Base-by-base conservation (phyloP, 2,888 invertebrate genomes). In the Ellobium chinense region DNA sequence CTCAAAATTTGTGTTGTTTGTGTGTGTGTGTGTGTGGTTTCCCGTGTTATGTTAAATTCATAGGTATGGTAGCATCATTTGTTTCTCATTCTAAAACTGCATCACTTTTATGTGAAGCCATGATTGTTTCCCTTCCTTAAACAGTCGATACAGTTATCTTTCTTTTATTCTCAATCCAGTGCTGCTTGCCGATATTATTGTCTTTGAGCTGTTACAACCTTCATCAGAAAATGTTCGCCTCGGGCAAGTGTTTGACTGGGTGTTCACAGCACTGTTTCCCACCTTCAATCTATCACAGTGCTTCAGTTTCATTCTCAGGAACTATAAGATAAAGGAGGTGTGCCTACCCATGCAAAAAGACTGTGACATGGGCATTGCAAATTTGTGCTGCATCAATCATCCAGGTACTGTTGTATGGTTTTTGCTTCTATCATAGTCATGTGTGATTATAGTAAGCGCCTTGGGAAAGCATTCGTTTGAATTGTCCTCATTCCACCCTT, bases 261-360 rank as follows among this genome's bases (percentile, higher is more conserved):
- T 96, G 46, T 95, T 96, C 86, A 94, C 96, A 83, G 90, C 95
- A 37, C 29, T 92, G 5, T 95, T 96, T 85, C 97, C 97, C 0
- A 95, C 96, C 88, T 96, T 95, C 89, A 94, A 95, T 29, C 90
- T 96, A 81, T 94, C 93, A 9, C 88, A 91, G 56, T 91, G 92
- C 27, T 85, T 94, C 34, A 90, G 91, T 66, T 91, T 93, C 82
- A 87, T 94, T 37, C 93, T 93, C 82, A 90, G 87, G 31, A 94
- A 94, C 87, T 85, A 87, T 63, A 70, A 56, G 18, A 12, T 70
- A 31, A 21, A 27, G 27, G 62, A 27, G 24, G 24, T 68, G 70
- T 76, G 73, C 39, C 14, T 56, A 21, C 54, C 62, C 0, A 21
- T 62, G 3, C 78, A 65, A 24, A 18, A 9, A 2, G 46, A 56